Evolutionary conservation across 2,888 invertebrate species (phyloP).

Genomic region (Pyrochroa serraticornis): DNA sequence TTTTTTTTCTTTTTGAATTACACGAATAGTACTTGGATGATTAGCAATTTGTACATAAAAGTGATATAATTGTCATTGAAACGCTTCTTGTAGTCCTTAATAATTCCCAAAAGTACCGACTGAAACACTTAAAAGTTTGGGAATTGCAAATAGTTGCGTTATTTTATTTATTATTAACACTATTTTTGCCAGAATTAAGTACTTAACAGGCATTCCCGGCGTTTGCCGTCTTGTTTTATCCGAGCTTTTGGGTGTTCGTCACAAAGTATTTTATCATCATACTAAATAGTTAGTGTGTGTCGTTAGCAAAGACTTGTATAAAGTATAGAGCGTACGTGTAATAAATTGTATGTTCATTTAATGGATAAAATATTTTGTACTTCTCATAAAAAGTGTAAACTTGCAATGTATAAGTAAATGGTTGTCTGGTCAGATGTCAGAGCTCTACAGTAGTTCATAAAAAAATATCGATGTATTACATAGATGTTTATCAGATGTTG

Average conservation of each 20-base stretch:
- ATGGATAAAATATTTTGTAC: constrained; percentile 30
- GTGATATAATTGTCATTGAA: constrained; percentile 28
- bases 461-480: constrained; percentile 15
- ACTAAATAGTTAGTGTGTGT: constrained; percentile 25
- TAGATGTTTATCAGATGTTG: constrained; percentile 2
- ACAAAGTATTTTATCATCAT: constrained; percentile 25
- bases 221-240: constrained; percentile 21
- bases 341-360: constrained; percentile 27
- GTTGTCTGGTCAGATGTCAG: constrained; percentile 28
- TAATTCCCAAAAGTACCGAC: constrained; percentile 29
- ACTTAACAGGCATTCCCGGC: constrained; percentile 24
- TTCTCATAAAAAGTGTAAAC: constrained; percentile 28
- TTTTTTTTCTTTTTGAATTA: background rate
- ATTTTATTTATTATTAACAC: constrained; percentile 17
- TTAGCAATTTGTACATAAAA: constrained; percentile 21
- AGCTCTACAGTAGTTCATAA: constrained; percentile 29
- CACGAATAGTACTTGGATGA: constrained; percentile 19
- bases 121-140: constrained; percentile 31
- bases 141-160: constrained; percentile 17
- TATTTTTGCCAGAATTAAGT: constrained; percentile 14
- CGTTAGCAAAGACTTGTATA: constrained; percentile 27
- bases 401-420: constrained; percentile 25
- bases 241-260: constrained; percentile 27
- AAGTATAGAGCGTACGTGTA: constrained; percentile 29
- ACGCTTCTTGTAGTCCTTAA: constrained; percentile 28